These are phyloP conservation scores for Indicator indicator DNA, from an alignment of 2,113 vertebrate species.

Conservation along the genomic window DNA sequence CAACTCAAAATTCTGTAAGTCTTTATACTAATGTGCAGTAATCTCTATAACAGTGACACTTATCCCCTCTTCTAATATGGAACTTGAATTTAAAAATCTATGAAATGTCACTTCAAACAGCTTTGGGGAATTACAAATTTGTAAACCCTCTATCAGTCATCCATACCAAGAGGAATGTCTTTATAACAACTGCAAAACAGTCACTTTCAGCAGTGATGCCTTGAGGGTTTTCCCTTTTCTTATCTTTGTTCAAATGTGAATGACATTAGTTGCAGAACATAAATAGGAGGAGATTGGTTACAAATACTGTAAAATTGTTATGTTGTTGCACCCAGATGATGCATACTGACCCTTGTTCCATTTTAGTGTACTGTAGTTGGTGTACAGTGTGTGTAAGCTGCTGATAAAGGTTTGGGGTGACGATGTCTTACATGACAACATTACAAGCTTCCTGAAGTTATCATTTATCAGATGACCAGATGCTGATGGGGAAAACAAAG, in stretches of 20 bases:
- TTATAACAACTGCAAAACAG: neutral
- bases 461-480: neutral
- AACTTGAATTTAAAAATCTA: neutral
- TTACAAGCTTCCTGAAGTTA: neutral
- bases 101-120: conserved; percentile 7
- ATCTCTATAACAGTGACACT: neutral
- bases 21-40: conserved; percentile 12
- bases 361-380: neutral
- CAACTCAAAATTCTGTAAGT: neutral
- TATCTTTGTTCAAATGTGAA: neutral
- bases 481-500: neutral
- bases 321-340: neutral
- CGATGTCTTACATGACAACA: neutral
- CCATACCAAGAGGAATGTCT: neutral
- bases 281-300: neutral
- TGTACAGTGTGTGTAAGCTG: neutral
- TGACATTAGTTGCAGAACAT: neutral
- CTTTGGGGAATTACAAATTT: conserved; percentile 4
- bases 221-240: neutral
- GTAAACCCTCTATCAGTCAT: neutral
- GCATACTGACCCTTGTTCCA: neutral
- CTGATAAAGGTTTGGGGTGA: neutral
- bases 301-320: neutral
- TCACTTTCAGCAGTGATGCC: neutral
- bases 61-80: conserved; percentile 8